A percentile compares a stretch with the other conserved stretches of the same genome.
Evolutionary conservation across 1,140 invertebrate genomes (phyloP).

Genomic region (Drosophila mauritiana): DNA sequence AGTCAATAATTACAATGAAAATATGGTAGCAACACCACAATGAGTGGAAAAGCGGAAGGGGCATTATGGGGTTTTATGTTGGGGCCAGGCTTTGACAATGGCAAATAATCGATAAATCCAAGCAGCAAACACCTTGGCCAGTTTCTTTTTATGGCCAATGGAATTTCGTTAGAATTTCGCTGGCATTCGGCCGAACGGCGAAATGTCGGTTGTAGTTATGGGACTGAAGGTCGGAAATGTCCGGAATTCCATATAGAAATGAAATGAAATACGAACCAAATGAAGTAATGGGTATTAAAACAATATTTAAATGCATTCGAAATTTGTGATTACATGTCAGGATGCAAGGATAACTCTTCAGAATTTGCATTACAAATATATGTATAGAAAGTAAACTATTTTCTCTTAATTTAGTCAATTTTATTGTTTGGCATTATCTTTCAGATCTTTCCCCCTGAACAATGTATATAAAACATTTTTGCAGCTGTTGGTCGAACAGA

Average conservation of each 20-base stretch:
- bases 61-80: constrained; percentile 11
- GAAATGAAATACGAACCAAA: too few species aligned
- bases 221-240: neutral
- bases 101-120: constrained; percentile 35
- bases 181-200: neutral
- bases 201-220: constrained; percentile 3
- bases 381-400: too few species aligned
- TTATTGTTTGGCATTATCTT: too few species aligned
- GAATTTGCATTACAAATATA: neutral
- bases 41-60: constrained; percentile 7
- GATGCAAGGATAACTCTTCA: neutral
- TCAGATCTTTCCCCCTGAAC: constrained; percentile 9
- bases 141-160: constrained; percentile 18
- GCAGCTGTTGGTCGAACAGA: constrained; percentile 23
- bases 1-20: constrained; percentile 52
- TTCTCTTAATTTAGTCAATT: too few species aligned
- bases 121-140: constrained; percentile 32
- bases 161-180: constrained; percentile 27
- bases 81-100: constrained; percentile 31
- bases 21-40: constrained; percentile 29
- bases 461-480: constrained; percentile 12
- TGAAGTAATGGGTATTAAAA: neutral
- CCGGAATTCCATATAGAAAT: neutral
- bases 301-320: too few species aligned
- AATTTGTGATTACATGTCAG: too few species aligned